Evolutionary conservation across 2,888 invertebrate species (phyloP), one percentile per base, ranked within the genome.

Genomic region (Lymantria monacha): DNA sequence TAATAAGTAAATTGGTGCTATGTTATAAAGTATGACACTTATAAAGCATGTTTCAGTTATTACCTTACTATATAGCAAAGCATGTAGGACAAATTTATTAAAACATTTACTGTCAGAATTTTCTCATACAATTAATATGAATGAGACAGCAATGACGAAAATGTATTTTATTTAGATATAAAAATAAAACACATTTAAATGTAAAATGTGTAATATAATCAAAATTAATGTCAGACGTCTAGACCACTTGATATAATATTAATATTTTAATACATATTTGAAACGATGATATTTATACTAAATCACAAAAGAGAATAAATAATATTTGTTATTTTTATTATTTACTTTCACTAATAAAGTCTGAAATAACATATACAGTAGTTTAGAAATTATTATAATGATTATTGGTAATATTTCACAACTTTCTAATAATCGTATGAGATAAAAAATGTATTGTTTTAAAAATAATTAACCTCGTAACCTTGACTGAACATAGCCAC

Each of bases 231-330:
- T 8, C 22, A 22, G 22, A 42, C 42, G 31, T 51, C 47, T 58
- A 61, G 49, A 56, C 49, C 33, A 47, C 5, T 42, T 36, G 11
- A 38, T 12, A 12, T n/a, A 2, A 33, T 5, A 38, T 38, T n/a
- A 12, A n/a, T 41, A 10, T 14, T 14, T 41, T 41, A 41, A 14
- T 12, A 12, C 12, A 8, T 37, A 44, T 42, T 51, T 41, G 49
- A 41, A 55, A 46, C 49, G 53, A 48, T 51, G 50, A 55, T 2
- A 22, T 31, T 56, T 55, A 65, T 36, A 22, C 45, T 60, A 5
- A 2, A 55, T 56, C 55, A 63, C 55, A 63, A 22, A 12, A 59
- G 65, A 72, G 70, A 73, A 67, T 59, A 66, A 72, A 67, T 58
- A 65, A 60, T 54, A 9, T 61, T 59, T 38, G 22, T 46, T 55